phyloP scores from a whole-genome alignment of 2,113 vertebrate genomes.

The Lepisosteus oculatus region DNA sequence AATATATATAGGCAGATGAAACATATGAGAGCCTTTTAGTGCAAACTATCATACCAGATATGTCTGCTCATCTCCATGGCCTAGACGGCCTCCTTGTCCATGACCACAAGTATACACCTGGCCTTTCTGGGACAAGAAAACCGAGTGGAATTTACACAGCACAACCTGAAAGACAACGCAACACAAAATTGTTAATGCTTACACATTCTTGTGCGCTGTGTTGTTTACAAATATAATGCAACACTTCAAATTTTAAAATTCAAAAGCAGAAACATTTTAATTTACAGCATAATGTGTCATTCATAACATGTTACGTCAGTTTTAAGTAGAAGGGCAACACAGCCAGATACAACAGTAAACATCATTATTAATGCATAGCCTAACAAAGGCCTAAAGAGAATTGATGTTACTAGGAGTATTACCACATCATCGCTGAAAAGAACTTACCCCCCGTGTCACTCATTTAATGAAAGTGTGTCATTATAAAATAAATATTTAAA shows the following conservation, averaged over 20 bases:
- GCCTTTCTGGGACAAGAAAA: slow-evolving; percentile 95
- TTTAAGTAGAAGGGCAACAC: not conserved
- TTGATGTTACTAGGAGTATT: slow-evolving; percentile 59
- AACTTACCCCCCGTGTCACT: slow-evolving; percentile 16
- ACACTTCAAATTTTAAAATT: too few relatives aligned
- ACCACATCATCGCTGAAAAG: slow-evolving; percentile 30
- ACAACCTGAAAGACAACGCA: slow-evolving; percentile 73
- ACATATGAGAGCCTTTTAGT: too few relatives aligned
- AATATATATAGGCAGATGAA: not conserved
- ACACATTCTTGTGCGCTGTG: not conserved
- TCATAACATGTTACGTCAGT: too few relatives aligned
- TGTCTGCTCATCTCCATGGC: slow-evolving; percentile 94
- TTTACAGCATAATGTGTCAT: too few relatives aligned
- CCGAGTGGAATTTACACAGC: slow-evolving; percentile 94
- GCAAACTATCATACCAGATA: slow-evolving; percentile 75
- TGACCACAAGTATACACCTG: slow-evolving; percentile 95
- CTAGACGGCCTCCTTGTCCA: slow-evolving; percentile 93
- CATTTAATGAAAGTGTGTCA: slow-evolving; percentile 68
- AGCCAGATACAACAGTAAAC: slow-evolving; percentile 45
- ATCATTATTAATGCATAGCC: slow-evolving; percentile 68
- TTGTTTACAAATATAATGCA: too few relatives aligned
- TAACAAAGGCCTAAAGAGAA: slow-evolving; percentile 51
- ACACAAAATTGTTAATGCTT: slow-evolving; percentile 3
- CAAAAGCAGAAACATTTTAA: too few relatives aligned
- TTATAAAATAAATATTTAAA: slow-evolving; percentile 72